phyloP scores from a whole-genome alignment of 2,797 vertebrate genomes.

The Emydoidea blandingii region DNA sequence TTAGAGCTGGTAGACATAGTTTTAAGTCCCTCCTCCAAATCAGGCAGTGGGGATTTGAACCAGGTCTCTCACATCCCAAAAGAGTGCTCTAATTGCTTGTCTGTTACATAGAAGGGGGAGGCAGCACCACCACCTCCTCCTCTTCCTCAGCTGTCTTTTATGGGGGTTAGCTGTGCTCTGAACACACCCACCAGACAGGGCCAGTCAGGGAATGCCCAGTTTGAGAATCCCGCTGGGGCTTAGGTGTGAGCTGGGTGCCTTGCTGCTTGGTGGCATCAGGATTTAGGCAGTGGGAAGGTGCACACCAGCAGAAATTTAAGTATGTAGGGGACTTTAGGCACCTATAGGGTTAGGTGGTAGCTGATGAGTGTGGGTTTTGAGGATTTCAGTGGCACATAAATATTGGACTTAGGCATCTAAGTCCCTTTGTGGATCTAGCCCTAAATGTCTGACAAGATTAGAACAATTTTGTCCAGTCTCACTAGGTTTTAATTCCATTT shows the following conservation, averaged over 20 bases:
- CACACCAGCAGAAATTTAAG: background rate
- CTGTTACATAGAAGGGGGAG: background rate
- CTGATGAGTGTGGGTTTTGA: background rate
- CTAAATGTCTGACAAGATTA: constrained; percentile 40
- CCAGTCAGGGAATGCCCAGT: background rate
- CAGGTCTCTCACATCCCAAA: background rate
- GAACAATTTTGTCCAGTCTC: constrained; percentile 26
- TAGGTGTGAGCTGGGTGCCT: background rate
- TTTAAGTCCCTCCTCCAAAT: background rate
- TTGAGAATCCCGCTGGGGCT: background rate
- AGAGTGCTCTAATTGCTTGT: background rate
- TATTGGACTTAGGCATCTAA: background rate
- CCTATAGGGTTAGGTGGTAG: background rate
- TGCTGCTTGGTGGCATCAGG: too few species aligned
- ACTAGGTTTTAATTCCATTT: background rate
- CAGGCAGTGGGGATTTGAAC: background rate
- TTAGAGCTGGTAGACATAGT: background rate
- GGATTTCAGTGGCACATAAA: background rate
- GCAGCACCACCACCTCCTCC: background rate
- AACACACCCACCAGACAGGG: background rate
- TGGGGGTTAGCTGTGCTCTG: background rate
- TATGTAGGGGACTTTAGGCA: background rate
- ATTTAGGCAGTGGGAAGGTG: background rate
- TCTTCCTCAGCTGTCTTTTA: background rate
- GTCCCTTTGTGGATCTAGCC: background rate